Base-by-base conservation (phyloP, 2,888 invertebrate species). In the Ormyrus thymus region DNA sequence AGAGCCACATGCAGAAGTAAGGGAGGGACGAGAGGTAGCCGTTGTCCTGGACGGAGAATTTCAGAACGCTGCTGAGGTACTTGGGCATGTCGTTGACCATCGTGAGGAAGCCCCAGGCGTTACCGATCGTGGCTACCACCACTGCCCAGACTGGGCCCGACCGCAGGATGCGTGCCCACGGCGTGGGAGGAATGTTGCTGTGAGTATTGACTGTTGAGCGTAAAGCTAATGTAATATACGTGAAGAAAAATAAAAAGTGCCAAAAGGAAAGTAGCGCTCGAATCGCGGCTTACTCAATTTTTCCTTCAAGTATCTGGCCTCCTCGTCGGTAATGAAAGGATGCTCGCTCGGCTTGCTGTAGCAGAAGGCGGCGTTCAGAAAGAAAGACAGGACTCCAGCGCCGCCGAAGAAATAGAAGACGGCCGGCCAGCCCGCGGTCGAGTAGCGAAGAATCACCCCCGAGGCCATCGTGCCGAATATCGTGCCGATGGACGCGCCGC, bases 321-420 rank as follows among this genome's bases (percentile, higher is more conserved):
- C 91, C 0, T 80, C 81, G 0, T 89, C 87, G 1, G 88, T 86
- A 43, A 91, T 90, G 77, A 87, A 89, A 1, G 90, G 90, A 83
- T 91, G 89, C 51, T 86, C 86, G 15, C 86, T 83, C 0, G 91
- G 91, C 66, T 85, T 87, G 80, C 87, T 90, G 81, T 86, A 90
- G 68, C 90, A 88, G 0, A 87, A 64, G 0, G 86, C 13, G 1
- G 93, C 92, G 92, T 94, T 95, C 76, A 94, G 85, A 68, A 93
- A 86, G 83, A 94, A 95, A 95, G 95, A 95, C 0, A 95, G 65
- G 4, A 95, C 90, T 9, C 95, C 95, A 6, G 95, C 85, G 6
- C 92, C 92, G 11, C 96, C 96, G 86, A 96, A 96, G 48, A 96
- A 91, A 85, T 96, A 96, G 89, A 96, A 96, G 0, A 96, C 95